These are phyloP conservation scores for Zeugodacus cucurbitae DNA, from an alignment of 1,140 invertebrate species.

Conservation along the genomic window DNA sequence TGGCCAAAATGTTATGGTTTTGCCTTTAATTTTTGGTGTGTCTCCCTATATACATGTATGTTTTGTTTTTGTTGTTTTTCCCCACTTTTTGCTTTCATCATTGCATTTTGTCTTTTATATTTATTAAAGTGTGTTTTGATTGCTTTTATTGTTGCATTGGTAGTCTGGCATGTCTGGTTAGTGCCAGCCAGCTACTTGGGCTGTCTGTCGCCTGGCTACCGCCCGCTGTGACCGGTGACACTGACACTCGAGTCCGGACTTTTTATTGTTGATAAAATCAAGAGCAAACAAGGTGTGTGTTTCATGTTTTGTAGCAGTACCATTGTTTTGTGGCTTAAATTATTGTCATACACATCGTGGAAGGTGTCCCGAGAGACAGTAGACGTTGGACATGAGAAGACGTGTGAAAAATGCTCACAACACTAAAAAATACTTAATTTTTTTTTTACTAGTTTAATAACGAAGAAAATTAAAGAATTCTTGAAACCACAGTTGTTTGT, in stretches of 20 bases:
- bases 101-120: neutral
- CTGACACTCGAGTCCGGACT: conserved; percentile 40
- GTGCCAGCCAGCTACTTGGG: neutral
- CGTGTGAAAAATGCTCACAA: neutral
- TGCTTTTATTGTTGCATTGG: neutral
- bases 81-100: neutral
- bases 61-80: neutral
- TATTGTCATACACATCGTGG: neutral
- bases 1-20: conserved; percentile 26
- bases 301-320: conserved; percentile 22
- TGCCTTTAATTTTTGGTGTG: conserved; percentile 20
- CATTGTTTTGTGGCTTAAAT: conserved; percentile 38
- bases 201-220: conserved; percentile 18
- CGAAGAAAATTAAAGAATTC: no score
- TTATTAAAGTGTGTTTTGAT: neutral
- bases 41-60: neutral
- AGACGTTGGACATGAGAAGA: neutral
- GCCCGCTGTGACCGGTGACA: conserved; percentile 40
- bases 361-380: neutral
- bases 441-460: no score
- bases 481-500: no score
- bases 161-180: neutral
- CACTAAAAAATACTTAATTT: no score
- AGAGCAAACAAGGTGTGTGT: conserved; percentile 39
- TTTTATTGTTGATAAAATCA: conserved; percentile 41